Percentiles rank a stretch among this genome's conserved stretches.
Conservation (phyloP, 2,797 vertebrate species). For the Melanogrammus aeglefinus region DNA sequence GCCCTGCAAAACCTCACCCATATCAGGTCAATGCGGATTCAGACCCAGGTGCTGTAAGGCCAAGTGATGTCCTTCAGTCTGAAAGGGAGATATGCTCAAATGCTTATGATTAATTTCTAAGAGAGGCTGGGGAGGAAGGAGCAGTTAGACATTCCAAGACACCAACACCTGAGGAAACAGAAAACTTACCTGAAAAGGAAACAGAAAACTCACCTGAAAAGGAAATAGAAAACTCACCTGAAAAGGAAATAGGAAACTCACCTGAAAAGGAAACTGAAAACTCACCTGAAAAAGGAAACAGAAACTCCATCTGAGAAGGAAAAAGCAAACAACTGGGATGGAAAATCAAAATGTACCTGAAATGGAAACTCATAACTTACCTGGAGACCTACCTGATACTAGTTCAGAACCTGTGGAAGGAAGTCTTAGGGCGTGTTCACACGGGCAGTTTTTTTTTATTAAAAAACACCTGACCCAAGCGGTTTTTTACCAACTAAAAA, state of each 20-base stretch:
- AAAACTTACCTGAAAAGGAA: too few species aligned
- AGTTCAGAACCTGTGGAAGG: neutral
- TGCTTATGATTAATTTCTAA: neutral
- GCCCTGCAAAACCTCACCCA: constrained; percentile 1
- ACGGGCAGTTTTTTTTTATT: too few species aligned
- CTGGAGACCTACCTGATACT: neutral
- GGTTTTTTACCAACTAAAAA: too few species aligned
- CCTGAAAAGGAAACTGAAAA: neutral
- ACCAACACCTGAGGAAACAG: too few species aligned
- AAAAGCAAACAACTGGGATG: neutral
- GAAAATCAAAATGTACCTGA: neutral
- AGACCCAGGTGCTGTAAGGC: neutral
- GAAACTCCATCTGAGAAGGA: neutral
- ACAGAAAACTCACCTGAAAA: too few species aligned
- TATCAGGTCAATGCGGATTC: neutral
- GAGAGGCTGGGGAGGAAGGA: neutral
- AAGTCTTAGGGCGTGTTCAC: too few species aligned
- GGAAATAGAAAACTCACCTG: too few species aligned
- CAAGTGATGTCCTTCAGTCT: constrained; percentile 5
- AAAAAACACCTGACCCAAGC: too few species aligned
- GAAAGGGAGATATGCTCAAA: constrained; percentile 1
- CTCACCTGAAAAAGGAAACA: neutral
- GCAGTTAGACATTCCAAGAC: neutral
- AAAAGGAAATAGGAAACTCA: neutral
- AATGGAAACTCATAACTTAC: neutral